These are phyloP conservation scores for Gobius niger DNA, from an alignment of 2,113 vertebrate species.

Conservation along the genomic window DNA sequence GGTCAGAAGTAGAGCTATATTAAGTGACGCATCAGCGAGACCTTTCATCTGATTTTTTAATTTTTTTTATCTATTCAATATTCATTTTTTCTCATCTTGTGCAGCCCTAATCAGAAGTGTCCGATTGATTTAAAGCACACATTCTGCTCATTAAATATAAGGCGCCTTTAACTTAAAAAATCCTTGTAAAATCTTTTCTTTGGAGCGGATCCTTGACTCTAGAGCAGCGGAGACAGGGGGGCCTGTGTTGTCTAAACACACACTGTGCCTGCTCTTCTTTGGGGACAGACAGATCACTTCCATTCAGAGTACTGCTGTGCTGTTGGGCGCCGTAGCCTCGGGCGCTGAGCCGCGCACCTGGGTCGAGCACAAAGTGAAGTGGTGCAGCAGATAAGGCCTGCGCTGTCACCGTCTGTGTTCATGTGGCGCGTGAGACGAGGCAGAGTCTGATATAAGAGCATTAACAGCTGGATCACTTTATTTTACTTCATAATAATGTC, in stretches of 20 bases:
- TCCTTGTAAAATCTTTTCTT: neutral
- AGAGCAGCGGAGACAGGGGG: constrained; percentile 52
- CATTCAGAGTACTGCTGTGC: constrained; percentile 13
- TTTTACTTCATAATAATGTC: neutral
- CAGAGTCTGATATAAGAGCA: neutral
- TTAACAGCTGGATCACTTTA: neutral
- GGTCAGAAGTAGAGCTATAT: too few relatives aligned
- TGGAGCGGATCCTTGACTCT: neutral
- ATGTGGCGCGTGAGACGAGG: constrained; percentile 20
- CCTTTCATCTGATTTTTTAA: too few relatives aligned
- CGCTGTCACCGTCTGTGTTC: constrained; percentile 16
- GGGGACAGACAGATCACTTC: constrained; percentile 48
- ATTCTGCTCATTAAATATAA: too few relatives aligned
- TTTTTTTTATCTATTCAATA: too few relatives aligned
- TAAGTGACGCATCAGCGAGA: too few relatives aligned
- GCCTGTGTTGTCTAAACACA: constrained; percentile 76
- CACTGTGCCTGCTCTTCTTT: constrained; percentile 38
- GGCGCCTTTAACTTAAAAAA: too few relatives aligned
- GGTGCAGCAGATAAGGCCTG: constrained; percentile 22
- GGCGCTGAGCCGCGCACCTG: constrained; percentile 62
- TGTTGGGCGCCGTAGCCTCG: constrained; percentile 48
- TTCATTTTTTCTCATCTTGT: too few relatives aligned
- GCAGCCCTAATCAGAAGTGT: too few relatives aligned
- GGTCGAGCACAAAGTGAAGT: constrained; percentile 20
- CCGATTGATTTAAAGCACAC: too few relatives aligned